Conservation (phyloP, 2,113 vertebrate species). For the Eublepharis macularius region DNA sequence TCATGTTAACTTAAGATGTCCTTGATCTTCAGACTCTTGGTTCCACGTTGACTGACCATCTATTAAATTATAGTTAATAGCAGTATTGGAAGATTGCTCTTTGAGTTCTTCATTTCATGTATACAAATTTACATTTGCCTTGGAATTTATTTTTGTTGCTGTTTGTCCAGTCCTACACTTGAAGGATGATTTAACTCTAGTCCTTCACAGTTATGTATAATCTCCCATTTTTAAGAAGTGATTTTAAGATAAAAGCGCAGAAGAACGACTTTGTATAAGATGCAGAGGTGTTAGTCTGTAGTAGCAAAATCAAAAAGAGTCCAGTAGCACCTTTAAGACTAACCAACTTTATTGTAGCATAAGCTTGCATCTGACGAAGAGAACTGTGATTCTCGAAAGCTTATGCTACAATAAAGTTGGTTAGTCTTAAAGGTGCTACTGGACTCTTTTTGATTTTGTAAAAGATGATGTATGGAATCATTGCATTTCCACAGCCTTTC, state of each 20-base stretch:
- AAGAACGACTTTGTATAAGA: no score
- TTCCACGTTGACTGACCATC: neutral
- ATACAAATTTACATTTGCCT: neutral
- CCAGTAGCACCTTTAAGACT: no score
- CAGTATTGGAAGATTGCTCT: neutral
- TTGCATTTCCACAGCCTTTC: neutral
- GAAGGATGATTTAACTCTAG: neutral
- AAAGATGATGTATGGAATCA: neutral
- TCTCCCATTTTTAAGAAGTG: neutral
- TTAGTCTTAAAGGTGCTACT: no score
- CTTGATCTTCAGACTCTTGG: neutral
- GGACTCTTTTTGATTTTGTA: no score
- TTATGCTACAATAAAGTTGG: no score
- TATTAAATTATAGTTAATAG: neutral
- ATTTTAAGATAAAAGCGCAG: neutral
- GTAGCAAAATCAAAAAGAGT: no score
- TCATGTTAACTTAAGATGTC: neutral
- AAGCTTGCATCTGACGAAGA: no score
- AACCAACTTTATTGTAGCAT: no score
- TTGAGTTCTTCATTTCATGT: no score
- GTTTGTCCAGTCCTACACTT: neutral
- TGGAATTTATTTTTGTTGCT: neutral
- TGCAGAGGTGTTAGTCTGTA: no score
- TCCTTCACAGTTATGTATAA: neutral
- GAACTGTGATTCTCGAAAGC: no score